Conservation (phyloP, 1,140 invertebrate species). For the Drosophila nebulosa region DNA sequence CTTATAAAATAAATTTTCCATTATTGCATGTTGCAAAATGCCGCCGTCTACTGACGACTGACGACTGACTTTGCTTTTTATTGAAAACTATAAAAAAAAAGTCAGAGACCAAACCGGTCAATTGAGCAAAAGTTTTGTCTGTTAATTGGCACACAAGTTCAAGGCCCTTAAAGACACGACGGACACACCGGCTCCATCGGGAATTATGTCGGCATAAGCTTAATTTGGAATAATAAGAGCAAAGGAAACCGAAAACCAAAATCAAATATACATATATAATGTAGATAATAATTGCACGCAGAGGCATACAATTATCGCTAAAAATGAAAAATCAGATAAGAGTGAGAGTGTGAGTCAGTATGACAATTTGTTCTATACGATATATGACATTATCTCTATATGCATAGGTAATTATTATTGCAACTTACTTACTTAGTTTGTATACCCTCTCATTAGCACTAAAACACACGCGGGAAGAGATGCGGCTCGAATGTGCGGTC, state of each 20-base stretch:
- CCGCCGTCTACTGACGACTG: too few relatives aligned
- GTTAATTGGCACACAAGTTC: slow-evolving; percentile 5
- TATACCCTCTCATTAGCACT: slow-evolving; percentile 23
- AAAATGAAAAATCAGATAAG: slow-evolving; percentile 20
- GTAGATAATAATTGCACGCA: background rate
- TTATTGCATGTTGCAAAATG: background rate
- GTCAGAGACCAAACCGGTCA: background rate
- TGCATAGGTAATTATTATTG: slow-evolving; percentile 4
- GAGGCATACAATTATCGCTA: background rate
- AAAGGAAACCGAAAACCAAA: background rate
- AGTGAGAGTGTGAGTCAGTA: slow-evolving; percentile 21
- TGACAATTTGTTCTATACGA: background rate
- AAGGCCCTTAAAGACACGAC: slow-evolving; percentile 4
- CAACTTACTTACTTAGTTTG: background rate
- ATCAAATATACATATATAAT: too few relatives aligned
- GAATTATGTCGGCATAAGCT: background rate
- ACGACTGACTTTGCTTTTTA: background rate
- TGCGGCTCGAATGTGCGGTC: background rate
- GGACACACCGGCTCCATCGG: background rate
- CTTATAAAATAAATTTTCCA: slow-evolving; percentile 5
- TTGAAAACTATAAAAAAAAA: background rate
- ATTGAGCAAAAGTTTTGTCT: background rate
- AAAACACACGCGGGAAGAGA: slow-evolving; percentile 3
- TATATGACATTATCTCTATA: background rate
- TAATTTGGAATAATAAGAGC: background rate